Evolutionary conservation across 2,888 invertebrate species (phyloP).

Genomic region (Acleris literana): DNA sequence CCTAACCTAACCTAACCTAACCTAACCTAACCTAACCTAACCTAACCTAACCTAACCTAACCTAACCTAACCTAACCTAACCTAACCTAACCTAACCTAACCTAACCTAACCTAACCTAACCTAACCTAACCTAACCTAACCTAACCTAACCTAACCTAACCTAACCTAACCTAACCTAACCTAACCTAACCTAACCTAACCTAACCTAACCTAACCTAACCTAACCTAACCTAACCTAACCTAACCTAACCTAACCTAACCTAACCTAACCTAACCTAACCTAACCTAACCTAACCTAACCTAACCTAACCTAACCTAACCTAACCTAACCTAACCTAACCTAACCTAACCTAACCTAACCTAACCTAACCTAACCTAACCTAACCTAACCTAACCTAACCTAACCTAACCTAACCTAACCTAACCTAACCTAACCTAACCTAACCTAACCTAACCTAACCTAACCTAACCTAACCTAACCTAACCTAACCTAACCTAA

Average conservation of each 20-base stretch:
- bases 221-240: slow-evolving; percentile 28
- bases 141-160: slow-evolving; percentile 5
- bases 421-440: too few relatives aligned
- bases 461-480: too few relatives aligned
- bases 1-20: slow-evolving; percentile 29
- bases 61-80: slow-evolving; percentile 24
- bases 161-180: slow-evolving; percentile 26
- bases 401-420: too few relatives aligned
- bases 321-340: slow-evolving; percentile 28
- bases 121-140: too few relatives aligned
- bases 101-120: too few relatives aligned
- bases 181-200: slow-evolving; percentile 27
- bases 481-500: too few relatives aligned
- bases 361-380: too few relatives aligned
- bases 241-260: slow-evolving; percentile 28
- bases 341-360: slow-evolving; percentile 26
- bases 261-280: slow-evolving; percentile 28
- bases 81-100: background rate
- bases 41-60: slow-evolving; percentile 29
- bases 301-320: too few relatives aligned
- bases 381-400: too few relatives aligned
- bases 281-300: slow-evolving; percentile 28
- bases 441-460: too few relatives aligned
- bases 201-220: slow-evolving; percentile 28
- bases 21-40: slow-evolving; percentile 29